Conservation (phyloP, 1,140 invertebrate species). For the Neoseiulus cucumeris region DNA sequence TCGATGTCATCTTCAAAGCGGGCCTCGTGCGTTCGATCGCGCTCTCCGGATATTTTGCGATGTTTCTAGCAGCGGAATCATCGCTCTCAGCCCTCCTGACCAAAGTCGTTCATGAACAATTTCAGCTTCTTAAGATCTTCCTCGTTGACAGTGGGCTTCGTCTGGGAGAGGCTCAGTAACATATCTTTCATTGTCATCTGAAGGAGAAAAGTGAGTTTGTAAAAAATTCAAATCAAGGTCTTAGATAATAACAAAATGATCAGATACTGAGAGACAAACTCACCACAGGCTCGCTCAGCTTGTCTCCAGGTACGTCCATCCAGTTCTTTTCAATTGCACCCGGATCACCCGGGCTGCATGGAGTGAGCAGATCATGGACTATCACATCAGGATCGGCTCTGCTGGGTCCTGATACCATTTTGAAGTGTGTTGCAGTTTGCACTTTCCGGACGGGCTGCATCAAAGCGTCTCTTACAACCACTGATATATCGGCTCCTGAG, state of each 20-base stretch:
- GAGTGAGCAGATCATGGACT: slow-evolving; percentile 75
- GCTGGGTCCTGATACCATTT: slow-evolving; percentile 55
- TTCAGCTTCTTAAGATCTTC: slow-evolving; percentile 81
- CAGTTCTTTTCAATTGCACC: slow-evolving; percentile 92
- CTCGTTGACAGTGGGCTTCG: slow-evolving; percentile 94
- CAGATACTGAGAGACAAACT: slow-evolving; percentile 24
- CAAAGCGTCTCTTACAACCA: slow-evolving; percentile 88
- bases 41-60: no score
- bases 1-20: no score
- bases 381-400: slow-evolving; percentile 55
- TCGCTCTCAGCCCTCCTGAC: slow-evolving; percentile 73
- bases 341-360: slow-evolving; percentile 81
- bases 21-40: no score
- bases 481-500: slow-evolving; percentile 95
- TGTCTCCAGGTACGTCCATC: slow-evolving; percentile 84
- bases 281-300: slow-evolving; percentile 85
- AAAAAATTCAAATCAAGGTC: not conserved
- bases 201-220: not conserved
- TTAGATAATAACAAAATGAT: not conserved
- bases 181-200: slow-evolving; percentile 42
- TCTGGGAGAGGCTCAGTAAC: slow-evolving; percentile 67
- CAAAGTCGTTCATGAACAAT: slow-evolving; percentile 95
- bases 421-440: slow-evolving; percentile 92
- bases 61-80: no score
- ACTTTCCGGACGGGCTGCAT: slow-evolving; percentile 98